A percentile compares a stretch with the other conserved stretches of the same genome.
These are phyloP conservation scores for Neosilurus mollespiculum DNA, from an alignment of 2,797 vertebrate species.

Conservation along the genomic window DNA sequence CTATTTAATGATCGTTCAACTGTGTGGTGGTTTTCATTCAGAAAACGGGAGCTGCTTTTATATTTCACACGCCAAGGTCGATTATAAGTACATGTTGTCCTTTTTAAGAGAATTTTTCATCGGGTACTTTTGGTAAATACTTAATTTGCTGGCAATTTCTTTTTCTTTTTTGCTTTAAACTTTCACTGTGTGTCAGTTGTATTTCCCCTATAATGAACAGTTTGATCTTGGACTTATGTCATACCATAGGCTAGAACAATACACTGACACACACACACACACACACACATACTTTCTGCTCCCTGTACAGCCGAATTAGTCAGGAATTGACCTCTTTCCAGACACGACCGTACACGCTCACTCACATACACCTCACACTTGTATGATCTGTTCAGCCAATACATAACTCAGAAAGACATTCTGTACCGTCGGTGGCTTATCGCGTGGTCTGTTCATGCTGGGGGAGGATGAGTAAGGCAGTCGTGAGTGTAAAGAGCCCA, in stretches of 20 bases:
- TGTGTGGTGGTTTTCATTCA: too few species aligned
- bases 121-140: background rate
- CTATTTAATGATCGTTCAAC: background rate
- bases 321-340: slow-evolving; percentile 42
- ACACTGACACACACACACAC: slow-evolving; percentile 21
- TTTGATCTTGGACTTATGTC: slow-evolving; percentile 25
- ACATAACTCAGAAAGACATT: slow-evolving; percentile 13
- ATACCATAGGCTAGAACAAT: slow-evolving; percentile 19
- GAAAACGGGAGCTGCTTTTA: background rate
- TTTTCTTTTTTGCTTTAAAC: background rate
- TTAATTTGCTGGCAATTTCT: background rate
- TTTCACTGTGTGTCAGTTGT: background rate
- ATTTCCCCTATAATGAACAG: background rate
- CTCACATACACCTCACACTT: background rate
- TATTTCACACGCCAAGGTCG: background rate
- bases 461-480: slow-evolving; percentile 52
- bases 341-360: slow-evolving; percentile 12
- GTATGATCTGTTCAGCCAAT: slow-evolving; percentile 28
- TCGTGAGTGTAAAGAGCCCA: slow-evolving; percentile 48
- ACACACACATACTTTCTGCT: background rate
- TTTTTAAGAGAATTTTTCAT: background rate
- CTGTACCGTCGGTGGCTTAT: slow-evolving; percentile 47
- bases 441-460: slow-evolving; percentile 39
- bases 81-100: background rate
- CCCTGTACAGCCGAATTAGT: slow-evolving; percentile 37